These are phyloP conservation scores for Sinopyrophorus schimmeli DNA, from an alignment of 2,888 invertebrate species.

Conservation along the genomic window DNA sequence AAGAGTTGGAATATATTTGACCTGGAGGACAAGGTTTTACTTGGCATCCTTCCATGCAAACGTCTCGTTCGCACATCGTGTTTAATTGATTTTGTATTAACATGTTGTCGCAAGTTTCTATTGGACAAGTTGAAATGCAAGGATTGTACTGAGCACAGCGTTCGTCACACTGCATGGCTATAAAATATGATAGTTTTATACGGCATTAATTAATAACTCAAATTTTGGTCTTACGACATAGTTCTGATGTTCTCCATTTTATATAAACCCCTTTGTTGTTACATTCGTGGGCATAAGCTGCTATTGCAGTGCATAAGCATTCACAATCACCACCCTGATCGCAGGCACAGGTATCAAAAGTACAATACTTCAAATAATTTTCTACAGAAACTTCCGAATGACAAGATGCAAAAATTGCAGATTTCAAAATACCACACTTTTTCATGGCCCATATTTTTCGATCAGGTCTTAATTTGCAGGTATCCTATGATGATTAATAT, in stretches of 20 bases:
- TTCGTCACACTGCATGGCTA: slow-evolving; percentile 88
- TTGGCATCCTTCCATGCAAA: slow-evolving; percentile 83
- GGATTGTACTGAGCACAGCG: slow-evolving; percentile 77
- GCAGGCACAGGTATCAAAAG: slow-evolving; percentile 88
- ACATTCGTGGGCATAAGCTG: slow-evolving; percentile 86
- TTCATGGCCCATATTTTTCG: slow-evolving; percentile 79
- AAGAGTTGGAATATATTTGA: slow-evolving; percentile 71
- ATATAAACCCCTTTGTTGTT: slow-evolving; percentile 74
- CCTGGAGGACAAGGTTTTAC: slow-evolving; percentile 74
- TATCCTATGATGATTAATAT: slow-evolving; percentile 59
- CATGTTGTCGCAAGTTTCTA: slow-evolving; percentile 82
- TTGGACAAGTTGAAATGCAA: slow-evolving; percentile 81
- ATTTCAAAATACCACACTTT: slow-evolving; percentile 76
- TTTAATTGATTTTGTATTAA: slow-evolving; percentile 65
- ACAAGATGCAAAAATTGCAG: slow-evolving; percentile 73
- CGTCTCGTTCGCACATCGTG: slow-evolving; percentile 70
- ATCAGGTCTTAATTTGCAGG: slow-evolving; percentile 75
- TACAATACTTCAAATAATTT: slow-evolving; percentile 72
- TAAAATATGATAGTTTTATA: slow-evolving; percentile 11
- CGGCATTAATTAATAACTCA: background rate
- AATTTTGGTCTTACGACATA: slow-evolving; percentile 73
- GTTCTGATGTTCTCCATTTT: slow-evolving; percentile 78
- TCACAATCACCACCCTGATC: slow-evolving; percentile 88
- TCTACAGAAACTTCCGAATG: slow-evolving; percentile 79
- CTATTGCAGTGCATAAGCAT: slow-evolving; percentile 86